A percentile compares a stretch with the other conserved stretches of the same genome.
Evolutionary conservation across 2,888 invertebrate genomes (phyloP).

Genomic region (Hypena proboscidalis): DNA sequence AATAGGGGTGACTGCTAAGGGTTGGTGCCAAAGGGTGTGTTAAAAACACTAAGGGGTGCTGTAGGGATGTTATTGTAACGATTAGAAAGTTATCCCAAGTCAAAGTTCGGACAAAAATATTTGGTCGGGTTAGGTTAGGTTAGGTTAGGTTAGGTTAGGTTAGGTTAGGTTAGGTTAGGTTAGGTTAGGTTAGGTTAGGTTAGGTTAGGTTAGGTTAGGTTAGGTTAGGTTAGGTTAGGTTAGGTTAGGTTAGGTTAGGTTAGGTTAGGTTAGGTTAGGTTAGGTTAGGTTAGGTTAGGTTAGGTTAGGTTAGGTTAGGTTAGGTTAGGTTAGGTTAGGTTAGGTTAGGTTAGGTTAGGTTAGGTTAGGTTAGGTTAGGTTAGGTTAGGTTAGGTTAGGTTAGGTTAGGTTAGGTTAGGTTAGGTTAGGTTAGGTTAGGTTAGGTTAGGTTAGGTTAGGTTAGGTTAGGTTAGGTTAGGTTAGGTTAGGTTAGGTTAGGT

Average conservation of each 20-base stretch:
- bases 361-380: slow-evolving; percentile 14
- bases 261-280: slow-evolving; percentile 15
- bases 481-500: slow-evolving; percentile 9
- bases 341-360: slow-evolving; percentile 14
- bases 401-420: slow-evolving; percentile 14
- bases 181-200: slow-evolving; percentile 10
- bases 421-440: slow-evolving; percentile 12
- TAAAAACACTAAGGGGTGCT: no score
- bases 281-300: slow-evolving; percentile 14
- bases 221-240: slow-evolving; percentile 9
- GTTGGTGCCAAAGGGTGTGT: no score
- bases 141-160: slow-evolving; percentile 13
- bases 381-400: slow-evolving; percentile 14
- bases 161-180: slow-evolving; percentile 12
- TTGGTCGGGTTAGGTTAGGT: neutral
- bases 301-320: slow-evolving; percentile 13
- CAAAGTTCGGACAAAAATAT: no score
- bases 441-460: slow-evolving; percentile 8
- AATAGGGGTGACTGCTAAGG: no score
- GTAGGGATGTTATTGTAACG: no score
- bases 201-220: slow-evolving; percentile 10
- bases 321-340: slow-evolving; percentile 14
- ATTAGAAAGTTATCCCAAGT: no score
- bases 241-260: slow-evolving; percentile 9
- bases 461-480: slow-evolving; percentile 7